phyloP scores from a whole-genome alignment of 2,797 vertebrate genomes.

The Lepilemur septentrionalis region DNA sequence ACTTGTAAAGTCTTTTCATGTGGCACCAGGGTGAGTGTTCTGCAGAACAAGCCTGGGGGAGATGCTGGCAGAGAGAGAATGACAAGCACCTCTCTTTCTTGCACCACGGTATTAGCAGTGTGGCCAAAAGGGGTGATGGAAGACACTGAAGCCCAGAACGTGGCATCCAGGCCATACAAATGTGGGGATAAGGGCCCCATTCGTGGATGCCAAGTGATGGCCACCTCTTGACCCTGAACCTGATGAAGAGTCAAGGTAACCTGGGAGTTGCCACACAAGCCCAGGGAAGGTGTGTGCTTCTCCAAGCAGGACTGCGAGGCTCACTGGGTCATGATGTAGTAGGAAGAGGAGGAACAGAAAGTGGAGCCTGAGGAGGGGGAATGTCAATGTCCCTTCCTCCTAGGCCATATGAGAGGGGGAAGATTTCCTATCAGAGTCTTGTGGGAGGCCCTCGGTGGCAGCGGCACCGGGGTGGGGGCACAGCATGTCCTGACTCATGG shows the following conservation, averaged over 20 bases:
- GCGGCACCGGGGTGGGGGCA: background rate
- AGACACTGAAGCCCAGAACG: background rate
- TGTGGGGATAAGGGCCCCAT: no score
- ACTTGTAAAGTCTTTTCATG: background rate
- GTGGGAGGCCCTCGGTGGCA: background rate
- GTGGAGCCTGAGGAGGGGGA: background rate
- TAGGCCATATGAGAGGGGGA: background rate
- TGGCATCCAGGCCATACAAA: background rate
- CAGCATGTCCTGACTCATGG: constrained; percentile 12
- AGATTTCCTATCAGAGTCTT: background rate
- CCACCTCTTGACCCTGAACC: background rate
- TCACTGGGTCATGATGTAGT: background rate
- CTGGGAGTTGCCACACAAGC: background rate
- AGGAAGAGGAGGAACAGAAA: background rate
- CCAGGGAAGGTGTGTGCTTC: background rate
- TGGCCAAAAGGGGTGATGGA: background rate
- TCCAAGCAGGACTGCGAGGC: background rate
- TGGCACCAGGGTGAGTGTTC: background rate
- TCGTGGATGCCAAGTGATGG: rapidly evolving
- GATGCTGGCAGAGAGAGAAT: background rate
- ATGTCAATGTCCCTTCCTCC: background rate
- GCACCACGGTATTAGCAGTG: background rate
- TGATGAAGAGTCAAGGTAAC: background rate
- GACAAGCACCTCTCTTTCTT: background rate
- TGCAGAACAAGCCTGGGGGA: background rate